Percentiles rank a stretch among this genome's conserved stretches.
These are phyloP conservation scores for Hippocampus zosterae DNA, from an alignment of 2,113 vertebrate genomes.

Conservation along the genomic window DNA sequence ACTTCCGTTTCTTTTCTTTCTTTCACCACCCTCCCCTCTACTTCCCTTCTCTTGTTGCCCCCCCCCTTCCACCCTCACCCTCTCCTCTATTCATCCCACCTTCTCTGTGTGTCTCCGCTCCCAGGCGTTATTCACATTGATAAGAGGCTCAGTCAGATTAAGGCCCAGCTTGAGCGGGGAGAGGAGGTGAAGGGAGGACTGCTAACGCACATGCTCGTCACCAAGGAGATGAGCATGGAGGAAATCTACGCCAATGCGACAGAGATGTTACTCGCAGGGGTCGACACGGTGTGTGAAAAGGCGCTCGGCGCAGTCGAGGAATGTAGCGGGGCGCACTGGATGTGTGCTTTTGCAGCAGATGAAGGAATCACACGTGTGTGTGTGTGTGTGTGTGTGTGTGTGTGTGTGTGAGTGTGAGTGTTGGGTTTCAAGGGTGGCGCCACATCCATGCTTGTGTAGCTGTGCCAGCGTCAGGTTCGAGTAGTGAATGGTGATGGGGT, in stretches of 20 bases:
- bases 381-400: slow-evolving; percentile 6
- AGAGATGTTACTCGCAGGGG: slow-evolving; percentile 90
- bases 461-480: slow-evolving; percentile 56
- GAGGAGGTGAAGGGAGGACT: slow-evolving; percentile 79
- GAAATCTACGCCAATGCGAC: slow-evolving; percentile 91
- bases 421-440: slow-evolving; percentile 52
- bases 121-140: slow-evolving; percentile 85
- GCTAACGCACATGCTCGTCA: slow-evolving; percentile 82
- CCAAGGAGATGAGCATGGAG: slow-evolving; percentile 82
- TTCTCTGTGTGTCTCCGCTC: slow-evolving; percentile 38
- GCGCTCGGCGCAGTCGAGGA: neutral
- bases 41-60: neutral
- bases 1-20: slow-evolving; percentile 10
- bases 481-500: slow-evolving; percentile 45
- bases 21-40: neutral
- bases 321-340: slow-evolving; percentile 4
- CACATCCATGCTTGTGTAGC: slow-evolving; percentile 46
- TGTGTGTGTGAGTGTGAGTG: slow-evolving; percentile 28
- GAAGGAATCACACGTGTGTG: neutral
- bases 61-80: neutral
- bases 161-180: slow-evolving; percentile 70
- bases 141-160: slow-evolving; percentile 76
- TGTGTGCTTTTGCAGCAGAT: slow-evolving; percentile 2
- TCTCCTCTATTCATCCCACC: slow-evolving; percentile 19
- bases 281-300: slow-evolving; percentile 78